A percentile compares a stretch with the other conserved stretches of the same genome.
These are phyloP conservation scores for Connochaetes taurinus DNA, from an alignment of 2,113 vertebrate species.

Conservation along the genomic window DNA sequence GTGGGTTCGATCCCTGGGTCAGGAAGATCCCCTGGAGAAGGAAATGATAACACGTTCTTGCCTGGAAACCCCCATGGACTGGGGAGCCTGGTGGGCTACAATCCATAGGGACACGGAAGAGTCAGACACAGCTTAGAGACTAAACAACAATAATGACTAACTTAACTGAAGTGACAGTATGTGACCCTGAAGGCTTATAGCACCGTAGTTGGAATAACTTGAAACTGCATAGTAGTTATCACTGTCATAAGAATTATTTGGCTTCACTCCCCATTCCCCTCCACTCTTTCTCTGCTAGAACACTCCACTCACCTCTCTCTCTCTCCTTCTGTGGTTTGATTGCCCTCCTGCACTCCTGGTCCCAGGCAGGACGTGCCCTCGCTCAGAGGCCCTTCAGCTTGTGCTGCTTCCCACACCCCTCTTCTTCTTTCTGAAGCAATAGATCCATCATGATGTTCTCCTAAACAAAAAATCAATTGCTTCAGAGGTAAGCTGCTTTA, in stretches of 20 bases:
- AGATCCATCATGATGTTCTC: neutral
- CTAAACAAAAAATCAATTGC: neutral
- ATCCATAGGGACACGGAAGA: neutral
- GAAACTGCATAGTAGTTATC: neutral
- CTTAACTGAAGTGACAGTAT: neutral
- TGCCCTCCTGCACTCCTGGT: fast-evolving
- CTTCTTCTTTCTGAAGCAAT: neutral
- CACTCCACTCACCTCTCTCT: too few relatives aligned
- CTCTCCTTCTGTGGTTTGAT: neutral
- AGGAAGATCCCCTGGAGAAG: neutral
- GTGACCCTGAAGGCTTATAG: neutral
- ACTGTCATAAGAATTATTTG: neutral
- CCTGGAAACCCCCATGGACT: neutral
- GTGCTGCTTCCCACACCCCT: neutral
- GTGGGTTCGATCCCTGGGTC: neutral
- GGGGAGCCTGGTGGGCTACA: neutral
- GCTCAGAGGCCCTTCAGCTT: too few relatives aligned
- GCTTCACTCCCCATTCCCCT: neutral
- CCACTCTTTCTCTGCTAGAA: neutral
- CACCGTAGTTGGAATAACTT: neutral
- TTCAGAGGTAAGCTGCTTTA: neutral
- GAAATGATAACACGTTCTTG: neutral
- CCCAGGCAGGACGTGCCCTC: neutral
- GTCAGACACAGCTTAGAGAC: neutral
- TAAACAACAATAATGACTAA: neutral